Evolutionary conservation across 2,888 invertebrate species (phyloP), one percentile per base, ranked within the genome.

Genomic region (Andrena fulva): DNA sequence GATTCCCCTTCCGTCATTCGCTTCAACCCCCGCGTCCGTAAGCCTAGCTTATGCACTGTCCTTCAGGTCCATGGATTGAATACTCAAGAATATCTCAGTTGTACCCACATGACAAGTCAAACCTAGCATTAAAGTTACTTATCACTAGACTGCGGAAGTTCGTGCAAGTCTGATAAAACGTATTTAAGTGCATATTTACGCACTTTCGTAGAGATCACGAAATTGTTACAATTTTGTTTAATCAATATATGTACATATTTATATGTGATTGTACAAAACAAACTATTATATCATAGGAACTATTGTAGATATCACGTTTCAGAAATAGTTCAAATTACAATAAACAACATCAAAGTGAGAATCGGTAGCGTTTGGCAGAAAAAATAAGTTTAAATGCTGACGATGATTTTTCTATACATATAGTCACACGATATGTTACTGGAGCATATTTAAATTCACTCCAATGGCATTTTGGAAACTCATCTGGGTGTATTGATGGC

Each of bases 371-470:
- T 48, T 48, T 48, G 48, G 0, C 16, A 10, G 48, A 48, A 48
- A 48, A 64, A 42, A 42, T 48, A 24, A 42, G 42, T 64, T 64
- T 64, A 42, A 12, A 42, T n/a, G 64, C 64, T 10, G 48, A 42
- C 24, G 48, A 48, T 24, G 64, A 27, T 29, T 16, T 64, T 64
- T 48, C 48, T 5, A 64, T 20, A 4, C 6, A 31, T 20, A 4
- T 31, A 31, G 16, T 64, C 64, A 27, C 64, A 48, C 12, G 48
- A 64, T 64, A 64, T 64, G 27, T 64, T 48, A 48, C 24, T 27
- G 64, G 27, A 27, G 2, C 48, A 20, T 64, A 64, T 64, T 64
- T n/a, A 7, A 48, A 64, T 64, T 48, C 3, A 16, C 24, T 48
- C 42, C 42, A 50, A 12, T 48, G 48, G 24, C 64, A 29, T 6